phyloP scores from a whole-genome alignment of 2,113 vertebrate species.

The Sorex fumeus region DNA sequence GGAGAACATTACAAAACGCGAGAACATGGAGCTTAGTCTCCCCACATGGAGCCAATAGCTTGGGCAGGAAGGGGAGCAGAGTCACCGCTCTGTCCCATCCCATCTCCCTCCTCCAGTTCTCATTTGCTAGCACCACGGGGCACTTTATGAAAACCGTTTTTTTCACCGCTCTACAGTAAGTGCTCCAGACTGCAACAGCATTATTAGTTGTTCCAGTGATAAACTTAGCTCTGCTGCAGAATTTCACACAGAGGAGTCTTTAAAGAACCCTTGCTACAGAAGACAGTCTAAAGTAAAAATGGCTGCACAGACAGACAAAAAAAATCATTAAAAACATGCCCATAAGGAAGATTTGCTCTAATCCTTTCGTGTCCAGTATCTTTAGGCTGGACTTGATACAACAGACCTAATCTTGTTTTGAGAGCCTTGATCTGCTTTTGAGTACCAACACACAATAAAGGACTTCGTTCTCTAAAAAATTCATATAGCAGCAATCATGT shows the following conservation, averaged over 20 bases:
- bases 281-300: conserved; percentile 55
- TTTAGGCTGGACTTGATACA: conserved; percentile 40
- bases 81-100: not conserved
- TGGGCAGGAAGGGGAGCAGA: not conserved
- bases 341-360: conserved; percentile 26
- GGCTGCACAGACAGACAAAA: conserved; percentile 7
- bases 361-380: conserved; percentile 2
- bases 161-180: conserved; percentile 55
- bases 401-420: not conserved
- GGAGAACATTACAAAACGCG: not conserved
- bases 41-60: not conserved
- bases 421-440: conserved; percentile 28
- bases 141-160: conserved; percentile 71
- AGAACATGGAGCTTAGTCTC: conserved; percentile 17
- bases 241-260: conserved; percentile 69
- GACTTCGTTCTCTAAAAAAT: not conserved
- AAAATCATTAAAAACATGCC: conserved; percentile 56
- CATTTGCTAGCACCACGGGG: conserved; percentile 44
- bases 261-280: not conserved
- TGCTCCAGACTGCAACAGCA: conserved; percentile 48
- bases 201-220: conserved; percentile 69
- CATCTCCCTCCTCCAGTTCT: not conserved
- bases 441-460: not conserved
- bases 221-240: conserved; percentile 50
- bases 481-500: not conserved